These are phyloP conservation scores for Chrysochloris asiatica DNA, from an alignment of 2,113 vertebrate genomes.

Conservation along the genomic window DNA sequence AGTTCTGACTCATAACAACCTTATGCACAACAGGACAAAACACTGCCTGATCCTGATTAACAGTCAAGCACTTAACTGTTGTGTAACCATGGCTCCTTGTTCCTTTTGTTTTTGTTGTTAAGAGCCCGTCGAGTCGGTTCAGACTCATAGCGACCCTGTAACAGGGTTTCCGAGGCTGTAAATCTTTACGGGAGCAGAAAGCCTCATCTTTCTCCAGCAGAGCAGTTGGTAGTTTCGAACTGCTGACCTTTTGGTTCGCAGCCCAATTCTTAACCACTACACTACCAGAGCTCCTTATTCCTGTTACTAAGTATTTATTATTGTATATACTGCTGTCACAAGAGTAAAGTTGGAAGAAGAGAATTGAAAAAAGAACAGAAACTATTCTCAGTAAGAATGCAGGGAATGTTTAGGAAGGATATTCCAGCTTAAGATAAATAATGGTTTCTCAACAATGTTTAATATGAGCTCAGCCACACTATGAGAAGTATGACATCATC, in stretches of 20 bases:
- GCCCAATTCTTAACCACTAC: not conserved
- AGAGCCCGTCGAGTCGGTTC: no score
- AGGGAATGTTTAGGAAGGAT: not conserved
- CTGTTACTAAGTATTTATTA: not conserved
- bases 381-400: not conserved
- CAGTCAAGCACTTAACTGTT: no score
- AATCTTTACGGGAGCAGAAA: not conserved
- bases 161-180: no score
- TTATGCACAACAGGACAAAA: no score
- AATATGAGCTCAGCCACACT: not conserved
- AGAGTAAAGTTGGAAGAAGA: not conserved
- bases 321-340: not conserved
- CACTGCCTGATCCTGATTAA: no score
- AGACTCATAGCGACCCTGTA: no score
- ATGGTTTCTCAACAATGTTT: not conserved
- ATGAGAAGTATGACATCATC: conserved; percentile 4
- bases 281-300: not conserved
- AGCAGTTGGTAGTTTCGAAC: not conserved
- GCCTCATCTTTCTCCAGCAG: not conserved
- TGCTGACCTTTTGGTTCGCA: not conserved
- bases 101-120: no score
- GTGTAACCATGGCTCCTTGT: no score
- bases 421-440: not conserved
- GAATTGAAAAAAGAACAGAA: not conserved
- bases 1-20: no score